A percentile compares a stretch with the other conserved stretches of the same genome.
These are phyloP conservation scores for Drosophila pseudotalamancana DNA, from an alignment of 2,888 invertebrate species.

Conservation along the genomic window DNA sequence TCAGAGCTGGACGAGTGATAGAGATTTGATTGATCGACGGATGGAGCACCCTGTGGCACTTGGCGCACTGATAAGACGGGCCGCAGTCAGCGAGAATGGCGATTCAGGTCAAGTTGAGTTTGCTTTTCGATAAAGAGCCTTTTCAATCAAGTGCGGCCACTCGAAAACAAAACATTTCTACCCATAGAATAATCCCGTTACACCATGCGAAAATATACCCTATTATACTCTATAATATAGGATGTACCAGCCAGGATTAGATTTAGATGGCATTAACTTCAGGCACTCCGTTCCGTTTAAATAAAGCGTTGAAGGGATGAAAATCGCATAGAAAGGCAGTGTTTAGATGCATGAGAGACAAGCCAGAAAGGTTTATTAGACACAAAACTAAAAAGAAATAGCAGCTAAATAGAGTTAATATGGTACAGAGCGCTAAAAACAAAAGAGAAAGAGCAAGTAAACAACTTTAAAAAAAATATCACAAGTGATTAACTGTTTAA, in stretches of 20 bases:
- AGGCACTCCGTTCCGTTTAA: too few relatives aligned
- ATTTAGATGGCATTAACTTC: too few relatives aligned
- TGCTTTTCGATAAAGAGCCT: constrained; percentile 46
- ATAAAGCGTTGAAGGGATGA: too few relatives aligned
- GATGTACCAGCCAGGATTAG: neutral
- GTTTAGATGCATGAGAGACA: neutral
- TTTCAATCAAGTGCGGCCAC: neutral
- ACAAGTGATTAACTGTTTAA: too few relatives aligned
- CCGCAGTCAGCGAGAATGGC: neutral
- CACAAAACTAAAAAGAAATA: neutral
- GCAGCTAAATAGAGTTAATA: too few relatives aligned
- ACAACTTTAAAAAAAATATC: too few relatives aligned
- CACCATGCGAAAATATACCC: neutral
- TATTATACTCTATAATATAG: neutral
- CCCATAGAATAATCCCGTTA: neutral
- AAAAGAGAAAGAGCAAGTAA: neutral
- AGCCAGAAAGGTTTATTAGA: neutral
- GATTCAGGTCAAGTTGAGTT: constrained; percentile 65
- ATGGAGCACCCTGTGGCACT: constrained; percentile 24
- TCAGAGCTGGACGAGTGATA: constrained; percentile 7
- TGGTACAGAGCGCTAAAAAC: too few relatives aligned
- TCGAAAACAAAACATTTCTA: neutral
- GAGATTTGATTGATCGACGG: constrained; percentile 7
- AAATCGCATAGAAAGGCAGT: too few relatives aligned
- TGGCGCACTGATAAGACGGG: constrained; percentile 43